Evolutionary conservation across 2,888 invertebrate species (phyloP), one percentile per base, ranked within the genome.

Genomic region (Cerceris ruficornis): DNA sequence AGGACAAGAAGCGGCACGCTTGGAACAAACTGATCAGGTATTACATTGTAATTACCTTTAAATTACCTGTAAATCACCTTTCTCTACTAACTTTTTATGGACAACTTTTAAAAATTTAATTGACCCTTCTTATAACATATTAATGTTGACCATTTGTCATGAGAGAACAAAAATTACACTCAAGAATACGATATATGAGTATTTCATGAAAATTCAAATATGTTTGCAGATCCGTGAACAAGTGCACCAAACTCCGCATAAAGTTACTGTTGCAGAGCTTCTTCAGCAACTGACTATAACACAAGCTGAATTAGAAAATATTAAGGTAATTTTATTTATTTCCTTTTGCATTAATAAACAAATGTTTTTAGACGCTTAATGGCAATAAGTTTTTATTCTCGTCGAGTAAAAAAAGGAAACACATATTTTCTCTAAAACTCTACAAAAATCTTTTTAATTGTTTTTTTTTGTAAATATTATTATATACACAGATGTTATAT

Each of bases 231-330:
- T 91, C 76, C 80, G 87, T 54, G 88, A 89, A 70, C 87, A 88
- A 55, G 85, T 90, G 15, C 85, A 83, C 42, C 85, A 88, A 77
- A 85, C 94, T 88, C 94, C 95, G 72, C 95, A 94, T 88, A 94
- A 96, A 90, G 95, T 96, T 85, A 96, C 97, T 61, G 96, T 97
- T 84, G 96, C 96, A 87, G 96, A 97, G 92, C 94, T 97, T 87
- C 93, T 97, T 88, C 95, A 96, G 91, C 96, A 97, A 92, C 93
- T 97, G 89, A 96, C 97, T 93, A 95, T 96, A 85, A 97, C 97
- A 42, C 96, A 97, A 93, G 96, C 95, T 54, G 97, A 97, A 93
- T 94, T 97, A 92, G 97, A 97, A 92, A 97, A 96, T 93, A 95
- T 97, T 91, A 96, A 96, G 95, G 97, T 97, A 94, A 94, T 94